Base-by-base conservation (phyloP, 1,140 invertebrate species). In the Brachionus paranguensis region DNA sequence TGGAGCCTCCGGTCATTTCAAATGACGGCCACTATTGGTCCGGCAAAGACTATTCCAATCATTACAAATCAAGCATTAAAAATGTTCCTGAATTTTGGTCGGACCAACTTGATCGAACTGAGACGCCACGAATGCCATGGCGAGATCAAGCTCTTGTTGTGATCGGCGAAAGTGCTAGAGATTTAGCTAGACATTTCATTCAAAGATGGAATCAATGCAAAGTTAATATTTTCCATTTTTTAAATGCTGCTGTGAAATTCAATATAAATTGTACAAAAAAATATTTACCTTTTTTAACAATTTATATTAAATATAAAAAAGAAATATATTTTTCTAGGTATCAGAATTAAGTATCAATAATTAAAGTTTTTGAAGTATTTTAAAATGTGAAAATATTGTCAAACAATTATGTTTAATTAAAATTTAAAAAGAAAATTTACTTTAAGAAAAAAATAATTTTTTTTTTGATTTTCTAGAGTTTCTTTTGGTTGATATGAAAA, bases 41-140 rank as follows among this genome's bases (percentile, higher is more conserved):
- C 53, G 97, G 96, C 37, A 98, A 98, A 89, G 97, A 99, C 89
- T 99, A 99, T 87, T 93, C 93, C 4, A 99, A 99, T 90, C 98
- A 97, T 88, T 97, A 99, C 86, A 93, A 96, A 20, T 97, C 97
- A 90, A 97, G 98, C 90, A 97, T 98, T 89, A 93, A 93, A 84
- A 93, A 96, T 84, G 84, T 89, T 17, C 85, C 98, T 86, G 92
- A 93, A 84, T 96, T 96, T 0, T 97, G 93, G 91, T 92, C 3
- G 37, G 65, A 83, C 47, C 47, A 53, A 50, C 29, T 83, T 33
- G 94, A 97, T 88, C 91, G 96, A 50, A 92, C 92, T 45, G 93
- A 92, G 1, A 96, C 94, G 7, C 95, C 96, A 0, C 91, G 96
- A 86, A 98, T 98, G 96, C 97, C 97, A 3, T 99, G 97, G 97